Percentiles rank a stretch among this genome's conserved stretches.
These are phyloP conservation scores for Hyaena hyaena DNA, from an alignment of 2,113 vertebrate species.

Conservation along the genomic window DNA sequence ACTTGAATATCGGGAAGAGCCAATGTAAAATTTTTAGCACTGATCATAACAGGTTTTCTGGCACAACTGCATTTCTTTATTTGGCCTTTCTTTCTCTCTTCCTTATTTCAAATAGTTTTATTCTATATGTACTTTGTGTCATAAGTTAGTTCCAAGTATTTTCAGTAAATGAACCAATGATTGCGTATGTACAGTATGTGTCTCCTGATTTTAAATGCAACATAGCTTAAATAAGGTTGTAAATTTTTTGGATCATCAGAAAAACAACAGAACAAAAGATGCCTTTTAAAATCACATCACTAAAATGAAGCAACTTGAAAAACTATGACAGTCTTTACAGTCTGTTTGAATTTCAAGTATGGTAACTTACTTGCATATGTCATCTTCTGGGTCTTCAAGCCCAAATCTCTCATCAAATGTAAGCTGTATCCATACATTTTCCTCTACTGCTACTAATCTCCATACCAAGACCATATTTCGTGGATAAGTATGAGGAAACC, in stretches of 20 bases:
- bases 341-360: not conserved
- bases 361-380: slow-evolving; percentile 97
- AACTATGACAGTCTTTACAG: not conserved
- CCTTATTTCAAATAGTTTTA: not conserved
- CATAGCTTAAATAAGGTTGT: not conserved
- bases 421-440: slow-evolving; percentile 94
- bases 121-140: not conserved
- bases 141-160: not conserved
- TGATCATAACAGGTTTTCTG: not conserved
- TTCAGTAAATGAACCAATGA: not conserved
- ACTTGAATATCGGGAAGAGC: not conserved
- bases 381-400: slow-evolving; percentile 97
- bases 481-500: slow-evolving; percentile 95
- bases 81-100: not conserved
- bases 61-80: not conserved
- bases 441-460: slow-evolving; percentile 92
- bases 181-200: not conserved
- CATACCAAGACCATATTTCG: slow-evolving; percentile 93
- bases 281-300: not conserved
- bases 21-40: not conserved
- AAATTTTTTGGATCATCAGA: not conserved
- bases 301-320: not conserved
- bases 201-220: not conserved
- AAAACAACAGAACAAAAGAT: not conserved
- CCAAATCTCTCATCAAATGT: slow-evolving; percentile 97